Conservation (phyloP, 2,888 invertebrate genomes). For the Laothoe populi region DNA sequence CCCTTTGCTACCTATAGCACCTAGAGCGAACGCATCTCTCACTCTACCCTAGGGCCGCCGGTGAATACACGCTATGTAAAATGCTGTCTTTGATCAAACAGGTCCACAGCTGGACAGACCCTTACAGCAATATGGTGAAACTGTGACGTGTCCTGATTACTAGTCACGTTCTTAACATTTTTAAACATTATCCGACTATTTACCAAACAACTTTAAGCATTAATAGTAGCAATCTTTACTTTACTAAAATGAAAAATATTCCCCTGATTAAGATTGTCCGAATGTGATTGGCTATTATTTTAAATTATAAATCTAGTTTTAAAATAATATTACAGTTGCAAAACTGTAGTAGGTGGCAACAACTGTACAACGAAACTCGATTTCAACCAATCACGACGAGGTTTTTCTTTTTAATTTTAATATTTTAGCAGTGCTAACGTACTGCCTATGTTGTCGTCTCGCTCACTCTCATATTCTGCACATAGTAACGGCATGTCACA, state of each 20-base stretch:
- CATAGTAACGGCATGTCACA: background rate
- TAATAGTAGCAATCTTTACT: too few relatives aligned
- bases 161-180: too few relatives aligned
- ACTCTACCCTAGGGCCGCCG: too few relatives aligned
- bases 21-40: too few relatives aligned
- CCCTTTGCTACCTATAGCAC: too few relatives aligned
- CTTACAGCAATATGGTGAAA: too few relatives aligned
- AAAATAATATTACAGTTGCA: background rate
- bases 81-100: too few relatives aligned
- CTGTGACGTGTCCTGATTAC: too few relatives aligned
- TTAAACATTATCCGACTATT: too few relatives aligned
- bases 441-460: background rate
- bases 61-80: too few relatives aligned
- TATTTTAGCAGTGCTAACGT: slow-evolving; percentile 9
- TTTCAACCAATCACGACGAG: slow-evolving; percentile 6
- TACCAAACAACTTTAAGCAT: slow-evolving; percentile 1
- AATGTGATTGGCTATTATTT: slow-evolving; percentile 4
- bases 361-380: background rate
- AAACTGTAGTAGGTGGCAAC: slow-evolving; percentile 15
- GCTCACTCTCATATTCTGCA: slow-evolving; percentile 1
- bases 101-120: too few relatives aligned
- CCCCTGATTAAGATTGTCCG: slow-evolving; percentile 12
- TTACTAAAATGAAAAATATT: slow-evolving; percentile 12
- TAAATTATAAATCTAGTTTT: slow-evolving; percentile 3
- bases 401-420: slow-evolving; percentile 22